Conservation (phyloP, 2,888 invertebrate species). For the Tenodera sinensis region DNA sequence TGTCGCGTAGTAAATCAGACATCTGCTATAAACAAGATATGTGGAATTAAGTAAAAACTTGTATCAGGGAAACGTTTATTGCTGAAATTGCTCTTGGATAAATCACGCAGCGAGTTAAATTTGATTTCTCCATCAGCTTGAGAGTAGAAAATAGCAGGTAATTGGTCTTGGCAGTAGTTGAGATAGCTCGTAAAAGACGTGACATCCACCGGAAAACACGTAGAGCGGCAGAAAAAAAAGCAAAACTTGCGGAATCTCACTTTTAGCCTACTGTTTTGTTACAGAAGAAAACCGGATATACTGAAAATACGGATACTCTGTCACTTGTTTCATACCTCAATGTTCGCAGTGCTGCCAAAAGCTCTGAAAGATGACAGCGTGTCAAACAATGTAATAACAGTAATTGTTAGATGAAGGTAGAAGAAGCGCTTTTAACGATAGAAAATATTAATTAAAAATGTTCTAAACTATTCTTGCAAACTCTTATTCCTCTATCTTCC, state of each 20-base stretch:
- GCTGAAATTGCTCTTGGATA: neutral
- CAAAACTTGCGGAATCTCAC: neutral
- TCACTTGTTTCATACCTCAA: too few species aligned
- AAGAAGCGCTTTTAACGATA: too few species aligned
- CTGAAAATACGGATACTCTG: too few species aligned
- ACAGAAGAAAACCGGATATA: neutral
- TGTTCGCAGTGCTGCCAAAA: too few species aligned
- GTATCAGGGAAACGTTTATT: neutral
- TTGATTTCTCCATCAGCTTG: neutral
- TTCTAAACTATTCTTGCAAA: too few species aligned
- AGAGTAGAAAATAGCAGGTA: neutral
- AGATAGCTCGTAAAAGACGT: neutral
- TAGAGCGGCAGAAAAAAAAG: neutral
- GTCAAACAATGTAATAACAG: too few species aligned
- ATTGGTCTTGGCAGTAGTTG: neutral
- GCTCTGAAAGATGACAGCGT: too few species aligned
- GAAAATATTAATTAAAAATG: too few species aligned
- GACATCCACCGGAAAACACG: neutral
- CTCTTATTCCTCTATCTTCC: too few species aligned
- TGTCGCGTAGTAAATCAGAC: neutral
- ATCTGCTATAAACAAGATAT: neutral
- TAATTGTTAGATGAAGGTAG: too few species aligned
- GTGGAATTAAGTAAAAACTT: neutral
- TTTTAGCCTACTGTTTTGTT: neutral
- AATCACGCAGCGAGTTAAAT: neutral